Evolutionary conservation across 2,113 vertebrate genomes (phyloP), one percentile per base, ranked within the genome.

Genomic region (Pterocles orientalis): DNA sequence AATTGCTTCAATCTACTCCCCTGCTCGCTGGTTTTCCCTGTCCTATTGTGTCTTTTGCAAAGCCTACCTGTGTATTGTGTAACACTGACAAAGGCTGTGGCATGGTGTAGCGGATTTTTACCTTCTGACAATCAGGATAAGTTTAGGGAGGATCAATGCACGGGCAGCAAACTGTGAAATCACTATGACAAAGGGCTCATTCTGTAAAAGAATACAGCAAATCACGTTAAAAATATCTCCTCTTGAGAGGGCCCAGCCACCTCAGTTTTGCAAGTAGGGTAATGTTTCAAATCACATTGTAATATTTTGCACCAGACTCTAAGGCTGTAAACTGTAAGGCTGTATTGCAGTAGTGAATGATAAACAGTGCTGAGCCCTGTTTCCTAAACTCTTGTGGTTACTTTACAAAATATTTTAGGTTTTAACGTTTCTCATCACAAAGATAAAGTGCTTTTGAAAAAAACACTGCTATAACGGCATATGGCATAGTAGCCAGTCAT

Each of bases 161-260:
- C 26, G 20, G 48, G 51, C 66, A 89, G 68, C 66, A 96, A 83
- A 71, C 56, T 86, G 61, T 94, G 92, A 94, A 92, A 68, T 50
- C 85, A 64, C 54, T 83, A 13, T 82, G 92, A 77, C 62, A 86
- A 91, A 92, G 53, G 29, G 66, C 56, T 88, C 41, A 34, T 85
- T 92, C 54, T 89, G 19, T 86, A 53, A 82, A 94, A 82, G 57
- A 94, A 90, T 57, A 58, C 29, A 76, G 65, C 34, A 90, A 78
- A 90, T 73, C 24, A 56, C 41, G 41, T 90, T 92, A 92, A 80
- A 80, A 92, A 81, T 12, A 28, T 58, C 45, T 88, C 26, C 43
- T 54, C 29, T 36, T 68, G 24, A 80, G 56, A 84, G 28, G 16
- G 43, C 48, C 83, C 15, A 64, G 57, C 25, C n/a, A 34, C 48